Evolutionary conservation across 2,888 invertebrate species (phyloP).

Genomic region (Aphidius colemani): DNA sequence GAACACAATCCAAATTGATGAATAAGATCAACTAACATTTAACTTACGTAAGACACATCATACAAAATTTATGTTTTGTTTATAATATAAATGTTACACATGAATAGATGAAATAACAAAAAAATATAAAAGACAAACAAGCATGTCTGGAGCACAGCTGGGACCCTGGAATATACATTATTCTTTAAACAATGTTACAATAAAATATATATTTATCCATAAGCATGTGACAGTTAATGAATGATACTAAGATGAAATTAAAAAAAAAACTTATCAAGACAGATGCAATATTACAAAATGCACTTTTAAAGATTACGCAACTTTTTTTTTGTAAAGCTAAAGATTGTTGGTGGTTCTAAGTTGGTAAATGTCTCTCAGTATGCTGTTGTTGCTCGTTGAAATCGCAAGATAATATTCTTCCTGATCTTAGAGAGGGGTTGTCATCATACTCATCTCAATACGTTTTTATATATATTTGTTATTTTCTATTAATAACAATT

Average conservation of each 20-base stretch:
- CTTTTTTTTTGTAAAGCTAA: background rate
- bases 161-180: no score
- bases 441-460: conserved; percentile 1
- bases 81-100: no score
- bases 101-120: no score
- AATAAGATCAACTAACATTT: background rate
- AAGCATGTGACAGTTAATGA: no score
- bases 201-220: no score
- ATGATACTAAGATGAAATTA: no score
- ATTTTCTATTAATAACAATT: conserved; percentile 22
- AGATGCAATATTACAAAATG: background rate
- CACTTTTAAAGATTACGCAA: conserved; percentile 8
- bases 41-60: background rate
- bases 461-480: background rate
- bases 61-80: no score
- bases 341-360: no score
- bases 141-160: no score
- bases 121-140: no score
- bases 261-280: no score
- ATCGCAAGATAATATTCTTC: conserved; percentile 19
- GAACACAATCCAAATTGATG: background rate
- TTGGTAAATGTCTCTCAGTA: conserved; percentile 5
- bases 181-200: no score
- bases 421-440: conserved; percentile 2
- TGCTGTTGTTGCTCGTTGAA: conserved; percentile 8